Conservation (phyloP, 1,140 invertebrate species). For the Pseudobourletiella spinata region DNA sequence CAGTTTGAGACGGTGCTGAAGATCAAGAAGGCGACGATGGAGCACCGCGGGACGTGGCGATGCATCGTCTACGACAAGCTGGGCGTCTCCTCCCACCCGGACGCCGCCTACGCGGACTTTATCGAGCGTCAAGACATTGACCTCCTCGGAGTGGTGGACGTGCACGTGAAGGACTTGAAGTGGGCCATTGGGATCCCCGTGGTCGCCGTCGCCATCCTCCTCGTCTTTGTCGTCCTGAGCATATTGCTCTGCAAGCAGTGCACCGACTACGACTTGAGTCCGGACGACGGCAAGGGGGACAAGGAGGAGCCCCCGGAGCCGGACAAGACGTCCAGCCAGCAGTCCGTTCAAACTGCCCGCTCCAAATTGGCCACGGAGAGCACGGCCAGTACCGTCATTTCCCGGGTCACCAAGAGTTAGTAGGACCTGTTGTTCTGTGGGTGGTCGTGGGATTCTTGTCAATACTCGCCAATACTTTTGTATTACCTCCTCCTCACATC, state of each 20-base stretch:
- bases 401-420: too few species aligned
- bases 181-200: not conserved
- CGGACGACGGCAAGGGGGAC: too few species aligned
- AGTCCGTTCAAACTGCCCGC: too few species aligned
- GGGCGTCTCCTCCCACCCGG: not conserved
- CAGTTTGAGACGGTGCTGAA: not conserved
- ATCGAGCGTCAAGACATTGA: not conserved
- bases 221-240: not conserved
- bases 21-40: not conserved
- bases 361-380: too few species aligned
- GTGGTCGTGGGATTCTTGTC: not conserved
- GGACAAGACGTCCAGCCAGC: too few species aligned
- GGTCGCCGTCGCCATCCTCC: not conserved
- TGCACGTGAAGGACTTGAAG: not conserved
- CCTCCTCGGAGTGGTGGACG: not conserved
- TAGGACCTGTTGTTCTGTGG: too few species aligned
- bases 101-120: not conserved
- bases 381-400: too few species aligned
- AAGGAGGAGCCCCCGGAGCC: too few species aligned
- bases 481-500: too few species aligned
- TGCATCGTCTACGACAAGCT: not conserved
- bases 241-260: not conserved
- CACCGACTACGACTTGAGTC: not conserved
- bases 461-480: not conserved
- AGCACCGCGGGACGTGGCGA: not conserved